phyloP scores from a whole-genome alignment of 2,113 vertebrate genomes.

The Anoplopoma fimbria region DNA sequence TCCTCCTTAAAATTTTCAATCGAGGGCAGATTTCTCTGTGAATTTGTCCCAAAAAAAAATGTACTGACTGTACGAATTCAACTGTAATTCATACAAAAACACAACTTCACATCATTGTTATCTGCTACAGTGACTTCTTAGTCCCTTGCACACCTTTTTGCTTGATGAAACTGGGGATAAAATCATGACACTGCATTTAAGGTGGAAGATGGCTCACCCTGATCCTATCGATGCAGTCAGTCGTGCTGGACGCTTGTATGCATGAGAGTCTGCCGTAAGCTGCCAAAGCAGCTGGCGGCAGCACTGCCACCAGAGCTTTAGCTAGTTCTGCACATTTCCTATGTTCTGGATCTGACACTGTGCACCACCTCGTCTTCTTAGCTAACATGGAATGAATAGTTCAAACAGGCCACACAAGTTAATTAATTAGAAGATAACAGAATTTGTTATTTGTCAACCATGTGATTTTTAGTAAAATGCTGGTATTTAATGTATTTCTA shows the following conservation, averaged over 20 bases:
- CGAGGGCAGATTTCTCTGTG: not conserved
- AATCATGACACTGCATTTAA: not conserved
- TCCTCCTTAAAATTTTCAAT: too few relatives aligned
- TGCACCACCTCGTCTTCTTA: constrained; percentile 93
- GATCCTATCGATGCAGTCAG: constrained; percentile 90
- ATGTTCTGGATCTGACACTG: constrained; percentile 89
- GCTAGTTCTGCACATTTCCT: constrained; percentile 91
- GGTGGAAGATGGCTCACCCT: constrained; percentile 80
- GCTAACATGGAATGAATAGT: constrained; percentile 70
- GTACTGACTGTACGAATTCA: not conserved
- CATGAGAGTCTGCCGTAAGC: constrained; percentile 88
- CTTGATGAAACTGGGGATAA: not conserved
- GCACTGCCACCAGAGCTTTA: constrained; percentile 81
- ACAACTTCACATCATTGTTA: not conserved
- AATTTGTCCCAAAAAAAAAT: not conserved
- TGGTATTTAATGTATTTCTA: not conserved
- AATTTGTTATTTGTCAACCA: not conserved
- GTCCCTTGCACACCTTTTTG: not conserved
- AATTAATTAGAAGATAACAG: not conserved
- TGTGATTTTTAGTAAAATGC: not conserved
- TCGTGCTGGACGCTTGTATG: constrained; percentile 85
- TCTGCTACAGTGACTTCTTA: not conserved
- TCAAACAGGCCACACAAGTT: not conserved
- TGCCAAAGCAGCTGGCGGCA: constrained; percentile 73
- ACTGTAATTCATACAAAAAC: not conserved